phyloP scores from a whole-genome alignment of 2,797 vertebrate species.

The Acanthornis magna region DNA sequence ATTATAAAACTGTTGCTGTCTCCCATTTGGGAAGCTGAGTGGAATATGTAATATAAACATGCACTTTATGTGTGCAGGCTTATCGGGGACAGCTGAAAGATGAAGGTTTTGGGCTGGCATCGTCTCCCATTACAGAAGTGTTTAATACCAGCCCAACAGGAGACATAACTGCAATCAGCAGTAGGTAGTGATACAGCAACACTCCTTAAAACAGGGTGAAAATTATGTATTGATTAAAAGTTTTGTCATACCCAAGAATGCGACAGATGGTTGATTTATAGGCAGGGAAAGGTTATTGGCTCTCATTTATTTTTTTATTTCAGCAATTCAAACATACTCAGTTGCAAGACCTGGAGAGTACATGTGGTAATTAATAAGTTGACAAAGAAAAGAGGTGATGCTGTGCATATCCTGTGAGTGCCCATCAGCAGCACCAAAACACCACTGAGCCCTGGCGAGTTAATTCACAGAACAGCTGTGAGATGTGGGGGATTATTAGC shows the following conservation, averaged over 20 bases:
- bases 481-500: background rate
- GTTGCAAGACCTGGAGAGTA: background rate
- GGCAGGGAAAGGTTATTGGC: background rate
- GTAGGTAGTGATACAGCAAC: background rate
- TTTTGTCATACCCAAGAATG: background rate
- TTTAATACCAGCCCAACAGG: background rate
- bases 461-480: constrained; percentile 45
- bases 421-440: background rate
- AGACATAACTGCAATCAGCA: background rate
- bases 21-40: background rate
- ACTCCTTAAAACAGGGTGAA: constrained; percentile 1
- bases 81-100: background rate
- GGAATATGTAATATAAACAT: background rate
- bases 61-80: background rate
- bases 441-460: background rate
- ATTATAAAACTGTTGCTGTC: background rate
- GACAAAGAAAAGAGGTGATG: background rate
- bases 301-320: constrained; percentile 23
- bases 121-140: background rate
- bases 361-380: background rate
- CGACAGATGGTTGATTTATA: background rate
- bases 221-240: constrained; percentile 21
- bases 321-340: background rate
- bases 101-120: background rate
- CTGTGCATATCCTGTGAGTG: background rate